These are phyloP conservation scores for Acarapis woodi DNA, from an alignment of 1,140 invertebrate species.

Conservation along the genomic window DNA sequence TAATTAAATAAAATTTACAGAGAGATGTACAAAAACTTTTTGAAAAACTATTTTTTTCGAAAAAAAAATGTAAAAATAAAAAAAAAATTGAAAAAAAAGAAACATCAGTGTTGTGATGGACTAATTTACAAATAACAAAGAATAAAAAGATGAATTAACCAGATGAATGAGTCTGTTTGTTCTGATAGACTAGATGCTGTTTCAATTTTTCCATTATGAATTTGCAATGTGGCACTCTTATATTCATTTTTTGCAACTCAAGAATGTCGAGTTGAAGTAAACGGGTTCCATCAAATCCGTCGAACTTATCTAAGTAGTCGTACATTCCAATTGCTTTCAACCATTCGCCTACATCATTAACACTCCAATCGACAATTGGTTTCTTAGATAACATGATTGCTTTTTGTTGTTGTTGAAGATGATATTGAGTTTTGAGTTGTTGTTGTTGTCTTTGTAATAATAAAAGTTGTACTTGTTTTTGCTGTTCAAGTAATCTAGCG, in stretches of 20 bases:
- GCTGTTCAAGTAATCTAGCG: constrained; percentile 17
- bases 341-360: constrained; percentile 23
- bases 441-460: constrained; percentile 10
- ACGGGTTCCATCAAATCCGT: constrained; percentile 20
- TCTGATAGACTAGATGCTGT: constrained; percentile 6
- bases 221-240: constrained; percentile 24
- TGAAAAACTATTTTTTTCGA: no score
- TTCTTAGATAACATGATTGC: background rate
- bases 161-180: no score
- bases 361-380: constrained; percentile 19
- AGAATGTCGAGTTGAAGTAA: constrained; percentile 23
- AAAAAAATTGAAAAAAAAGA: no score
- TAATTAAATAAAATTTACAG: no score
- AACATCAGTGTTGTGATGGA: no score
- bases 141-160: no score
- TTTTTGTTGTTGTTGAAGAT: constrained; percentile 5
- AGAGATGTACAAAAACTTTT: no score
- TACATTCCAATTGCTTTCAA: constrained; percentile 21
- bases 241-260: constrained; percentile 22
- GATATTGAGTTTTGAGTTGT: constrained; percentile 18
- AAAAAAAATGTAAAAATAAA: no score
- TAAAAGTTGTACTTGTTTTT: constrained; percentile 19
- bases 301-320: constrained; percentile 23
- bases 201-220: constrained; percentile 17
- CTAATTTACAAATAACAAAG: no score